These are phyloP conservation scores for Emmelina monodactyla DNA, from an alignment of 2,888 invertebrate genomes.

Conservation along the genomic window DNA sequence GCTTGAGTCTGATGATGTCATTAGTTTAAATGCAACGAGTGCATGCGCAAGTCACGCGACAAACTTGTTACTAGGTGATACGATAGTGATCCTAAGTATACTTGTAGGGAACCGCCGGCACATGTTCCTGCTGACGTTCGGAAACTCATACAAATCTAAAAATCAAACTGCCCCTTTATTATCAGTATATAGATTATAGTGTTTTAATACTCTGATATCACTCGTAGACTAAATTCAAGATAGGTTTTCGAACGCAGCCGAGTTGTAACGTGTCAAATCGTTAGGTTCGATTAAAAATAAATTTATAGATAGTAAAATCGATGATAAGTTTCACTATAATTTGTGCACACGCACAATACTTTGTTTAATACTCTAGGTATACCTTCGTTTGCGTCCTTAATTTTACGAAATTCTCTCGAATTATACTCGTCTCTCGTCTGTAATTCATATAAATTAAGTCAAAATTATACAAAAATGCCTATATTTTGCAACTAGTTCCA, in stretches of 20 bases:
- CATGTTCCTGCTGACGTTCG: neutral
- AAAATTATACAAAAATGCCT: constrained; percentile 23
- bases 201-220: too few relatives aligned
- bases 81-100: constrained; percentile 12
- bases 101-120: neutral
- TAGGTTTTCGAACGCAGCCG: constrained; percentile 1
- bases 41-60: constrained; percentile 15
- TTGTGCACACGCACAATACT: neutral
- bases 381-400: neutral
- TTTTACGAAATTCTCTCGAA: neutral
- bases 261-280: neutral
- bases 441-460: constrained; percentile 19
- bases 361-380: neutral
- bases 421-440: constrained; percentile 9
- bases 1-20: constrained; percentile 40
- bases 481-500: constrained; percentile 31
- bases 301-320: neutral
- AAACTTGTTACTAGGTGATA: constrained; percentile 29
- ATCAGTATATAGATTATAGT: too few relatives aligned
- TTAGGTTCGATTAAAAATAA: neutral
- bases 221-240: too few relatives aligned
- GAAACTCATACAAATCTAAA: too few relatives aligned
- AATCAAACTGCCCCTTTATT: too few relatives aligned
- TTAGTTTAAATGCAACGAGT: constrained; percentile 19
- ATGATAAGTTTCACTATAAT: constrained; percentile 1